Conservation (phyloP, 1,140 invertebrate genomes). For the Archegozetes longisetosus region DNA sequence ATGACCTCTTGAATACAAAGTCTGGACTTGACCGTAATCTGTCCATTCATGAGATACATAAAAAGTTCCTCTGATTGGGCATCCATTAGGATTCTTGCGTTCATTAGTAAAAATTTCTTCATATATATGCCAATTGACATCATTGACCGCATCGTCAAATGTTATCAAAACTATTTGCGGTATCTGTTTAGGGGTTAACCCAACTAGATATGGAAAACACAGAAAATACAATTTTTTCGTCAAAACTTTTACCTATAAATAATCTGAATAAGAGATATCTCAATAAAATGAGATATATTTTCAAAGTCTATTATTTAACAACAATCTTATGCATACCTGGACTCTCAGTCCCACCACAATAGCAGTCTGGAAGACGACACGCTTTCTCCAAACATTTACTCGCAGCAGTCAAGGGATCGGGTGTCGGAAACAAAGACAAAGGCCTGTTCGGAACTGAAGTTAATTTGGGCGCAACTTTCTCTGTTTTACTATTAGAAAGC, state of each 20-base stretch:
- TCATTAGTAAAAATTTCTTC: slow-evolving; percentile 62
- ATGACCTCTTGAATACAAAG: slow-evolving; percentile 78
- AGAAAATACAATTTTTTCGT: not conserved
- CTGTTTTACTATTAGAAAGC: not conserved
- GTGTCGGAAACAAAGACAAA: slow-evolving; percentile 19
- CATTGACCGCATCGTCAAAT: slow-evolving; percentile 87
- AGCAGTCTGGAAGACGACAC: slow-evolving; percentile 73
- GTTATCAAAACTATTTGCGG: slow-evolving; percentile 82
- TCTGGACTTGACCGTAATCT: slow-evolving; percentile 92
- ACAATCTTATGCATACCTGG: slow-evolving; percentile 43
- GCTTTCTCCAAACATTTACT: slow-evolving; percentile 59
- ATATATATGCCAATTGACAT: slow-evolving; percentile 80
- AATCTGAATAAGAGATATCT: no score
- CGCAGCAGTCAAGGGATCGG: slow-evolving; percentile 18
- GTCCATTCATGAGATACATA: slow-evolving; percentile 97
- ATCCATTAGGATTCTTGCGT: slow-evolving; percentile 75
- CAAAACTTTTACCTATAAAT: no score
- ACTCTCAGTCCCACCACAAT: slow-evolving; percentile 74
- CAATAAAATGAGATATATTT: no score
- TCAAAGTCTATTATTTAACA: not conserved
- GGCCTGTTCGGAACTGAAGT: slow-evolving; percentile 16
- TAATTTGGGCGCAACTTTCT: not conserved
- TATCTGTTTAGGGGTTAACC: slow-evolving; percentile 54
- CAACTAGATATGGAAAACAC: slow-evolving; percentile 6
- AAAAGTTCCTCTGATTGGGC: slow-evolving; percentile 79